Percentiles rank a stretch among this genome's conserved stretches.
Conservation (phyloP, 2,797 vertebrate genomes). For the Pseudochirops corinnae region DNA sequence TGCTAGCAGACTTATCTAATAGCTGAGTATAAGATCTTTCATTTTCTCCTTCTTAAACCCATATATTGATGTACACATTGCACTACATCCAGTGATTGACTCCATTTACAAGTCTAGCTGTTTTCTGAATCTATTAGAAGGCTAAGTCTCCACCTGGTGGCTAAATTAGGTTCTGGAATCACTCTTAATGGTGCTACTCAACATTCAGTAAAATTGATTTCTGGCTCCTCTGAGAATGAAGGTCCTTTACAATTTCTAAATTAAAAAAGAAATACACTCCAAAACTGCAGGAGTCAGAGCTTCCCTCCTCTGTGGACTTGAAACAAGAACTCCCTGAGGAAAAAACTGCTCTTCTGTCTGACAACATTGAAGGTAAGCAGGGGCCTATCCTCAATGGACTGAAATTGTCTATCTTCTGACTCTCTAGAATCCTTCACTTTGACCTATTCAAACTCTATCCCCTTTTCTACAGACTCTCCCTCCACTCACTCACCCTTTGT, state of each 20-base stretch:
- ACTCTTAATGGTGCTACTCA: background rate
- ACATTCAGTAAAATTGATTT: background rate
- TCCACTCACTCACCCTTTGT: background rate
- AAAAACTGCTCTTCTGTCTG: background rate
- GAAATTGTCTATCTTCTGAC: background rate
- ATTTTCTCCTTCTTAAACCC: background rate
- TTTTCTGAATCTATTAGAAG: background rate
- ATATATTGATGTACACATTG: background rate
- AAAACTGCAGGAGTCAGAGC: background rate
- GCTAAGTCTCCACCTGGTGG: conserved; percentile 70
- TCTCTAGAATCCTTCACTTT: background rate
- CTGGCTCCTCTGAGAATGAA: background rate
- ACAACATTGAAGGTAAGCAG: background rate
- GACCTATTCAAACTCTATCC: background rate
- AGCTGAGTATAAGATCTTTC: background rate
- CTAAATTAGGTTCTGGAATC: conserved; percentile 7
- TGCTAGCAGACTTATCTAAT: background rate
- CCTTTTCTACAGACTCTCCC: background rate
- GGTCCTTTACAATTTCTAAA: background rate
- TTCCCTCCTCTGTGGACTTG: background rate
- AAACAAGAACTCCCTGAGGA: background rate
- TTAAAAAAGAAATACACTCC: background rate
- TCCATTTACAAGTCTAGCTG: background rate
- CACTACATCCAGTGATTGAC: background rate
- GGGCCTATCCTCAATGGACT: background rate